Evolutionary conservation across 2,888 invertebrate species (phyloP), one percentile per base, ranked within the genome.

Genomic region (Gonocerus acuteangulatus): DNA sequence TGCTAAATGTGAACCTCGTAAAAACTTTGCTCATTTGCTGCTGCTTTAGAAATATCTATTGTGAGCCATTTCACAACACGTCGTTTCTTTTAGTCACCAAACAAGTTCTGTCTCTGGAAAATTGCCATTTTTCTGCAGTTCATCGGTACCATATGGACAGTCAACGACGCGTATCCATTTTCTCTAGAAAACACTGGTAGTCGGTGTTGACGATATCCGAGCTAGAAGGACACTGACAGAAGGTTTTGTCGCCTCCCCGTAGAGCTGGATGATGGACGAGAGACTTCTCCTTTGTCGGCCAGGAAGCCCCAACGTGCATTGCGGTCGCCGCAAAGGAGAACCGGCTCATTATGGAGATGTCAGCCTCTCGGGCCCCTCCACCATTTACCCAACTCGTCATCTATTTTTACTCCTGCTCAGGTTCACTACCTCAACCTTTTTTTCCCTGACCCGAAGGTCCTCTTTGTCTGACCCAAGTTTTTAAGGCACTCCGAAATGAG

Each of bases 291-390:
- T 48, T 48, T 48, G 48, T 48, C 51, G 51, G 34, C 32, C 18
- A 32, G 32, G 51, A 34, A 19, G 51, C 34, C 27, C 19, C 36
- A 13, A 19, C 18, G 1, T 2, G n/a, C 0, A 11, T n/a, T n/a
- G n/a, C n/a, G n/a, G n/a, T n/a, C n/a, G n/a, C n/a, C n/a, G 21
- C 51, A 19, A 51, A 51, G 21, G 36, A 4, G 19, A n/a, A 1
- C 27, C 1, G n/a, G 48, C 19, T 51, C 51, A 34, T 51, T 51
- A 51, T 51, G 51, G 51, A 51, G 51, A 51, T 51, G 51, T 51
- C 51, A 51, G 51, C n/a, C 36, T 34, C 16, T n/a, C n/a, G 4
- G 9, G 27, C 27, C 27, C 27, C 27, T 27, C 27, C 27, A 34
- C 51, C 51, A 51, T 51, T 51, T 51, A 51, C 34, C 51, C 51